Evolutionary conservation across 2,888 invertebrate species (phyloP).

Genomic region (Luperina testacea): DNA sequence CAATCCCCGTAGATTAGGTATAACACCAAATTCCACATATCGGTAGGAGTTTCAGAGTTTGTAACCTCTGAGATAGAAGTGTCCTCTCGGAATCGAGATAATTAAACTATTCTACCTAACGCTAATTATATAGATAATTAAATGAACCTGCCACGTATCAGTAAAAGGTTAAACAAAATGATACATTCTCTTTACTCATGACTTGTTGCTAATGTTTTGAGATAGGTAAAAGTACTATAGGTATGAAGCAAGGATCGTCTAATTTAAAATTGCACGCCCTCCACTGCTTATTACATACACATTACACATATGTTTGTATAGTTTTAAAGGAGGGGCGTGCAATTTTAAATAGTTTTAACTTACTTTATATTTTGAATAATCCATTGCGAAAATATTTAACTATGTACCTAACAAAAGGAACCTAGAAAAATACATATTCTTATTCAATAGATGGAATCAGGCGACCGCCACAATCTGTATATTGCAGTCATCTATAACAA

Average conservation of each 20-base stretch:
- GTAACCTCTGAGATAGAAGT: slow-evolving; percentile 12
- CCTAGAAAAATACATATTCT: background rate
- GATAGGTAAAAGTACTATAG: too few species aligned
- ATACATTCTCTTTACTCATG: slow-evolving; percentile 2
- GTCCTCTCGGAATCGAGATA: slow-evolving; percentile 44
- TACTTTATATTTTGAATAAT: background rate
- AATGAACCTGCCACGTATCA: slow-evolving; percentile 15
- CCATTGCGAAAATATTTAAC: background rate
- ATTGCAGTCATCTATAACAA: too few species aligned
- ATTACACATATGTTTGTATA: too few species aligned
- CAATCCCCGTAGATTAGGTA: background rate
- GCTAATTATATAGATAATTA: slow-evolving; percentile 20
- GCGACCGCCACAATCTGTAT: too few species aligned
- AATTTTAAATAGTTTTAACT: too few species aligned
- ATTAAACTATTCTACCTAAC: slow-evolving; percentile 18
- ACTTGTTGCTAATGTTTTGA: background rate
- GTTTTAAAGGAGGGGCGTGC: too few species aligned
- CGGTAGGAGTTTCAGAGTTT: background rate
- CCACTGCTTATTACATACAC: too few species aligned
- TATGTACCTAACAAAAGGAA: background rate
- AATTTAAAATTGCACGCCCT: too few species aligned
- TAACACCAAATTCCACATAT: background rate
- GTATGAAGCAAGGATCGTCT: too few species aligned
- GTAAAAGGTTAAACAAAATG: slow-evolving; percentile 17
- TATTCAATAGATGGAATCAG: too few species aligned